Percentiles rank a stretch among this genome's conserved stretches.
Conservation (phyloP, 2,888 invertebrate genomes). For the Odontothrips loti region DNA sequence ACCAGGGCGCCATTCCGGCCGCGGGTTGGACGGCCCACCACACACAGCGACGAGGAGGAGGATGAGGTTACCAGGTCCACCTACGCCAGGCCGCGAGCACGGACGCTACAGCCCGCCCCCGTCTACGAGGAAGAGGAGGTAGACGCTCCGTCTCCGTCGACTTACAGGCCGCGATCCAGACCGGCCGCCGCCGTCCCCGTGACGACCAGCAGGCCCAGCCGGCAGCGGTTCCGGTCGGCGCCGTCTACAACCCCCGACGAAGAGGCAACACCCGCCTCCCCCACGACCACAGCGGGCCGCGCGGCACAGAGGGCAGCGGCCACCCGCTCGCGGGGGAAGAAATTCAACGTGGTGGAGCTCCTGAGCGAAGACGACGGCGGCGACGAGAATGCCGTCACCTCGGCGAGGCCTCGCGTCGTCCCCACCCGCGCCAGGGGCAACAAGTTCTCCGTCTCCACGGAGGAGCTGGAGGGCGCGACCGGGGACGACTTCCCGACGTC, state of each 20-base stretch:
- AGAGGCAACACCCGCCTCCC: background rate
- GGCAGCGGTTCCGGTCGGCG: conserved; percentile 8
- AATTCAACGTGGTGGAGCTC: conserved; percentile 6
- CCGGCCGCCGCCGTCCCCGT: background rate
- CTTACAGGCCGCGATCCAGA: background rate
- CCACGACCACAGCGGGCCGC: background rate
- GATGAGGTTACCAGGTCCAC: conserved; percentile 8
- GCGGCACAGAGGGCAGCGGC: background rate
- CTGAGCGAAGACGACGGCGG: background rate
- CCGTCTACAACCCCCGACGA: background rate
- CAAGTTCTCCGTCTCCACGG: conserved; percentile 9
- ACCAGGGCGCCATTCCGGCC: conserved; percentile 28
- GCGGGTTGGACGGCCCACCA: conserved; percentile 28
- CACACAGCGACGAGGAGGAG: conserved; percentile 29
- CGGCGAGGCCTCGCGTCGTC: background rate
- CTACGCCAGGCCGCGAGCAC: background rate
- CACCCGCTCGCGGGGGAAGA: background rate
- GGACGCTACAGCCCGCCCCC: conserved; percentile 24
- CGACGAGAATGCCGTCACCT: background rate
- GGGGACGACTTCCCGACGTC: conserved; percentile 8
- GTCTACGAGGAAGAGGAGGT: conserved; percentile 28
- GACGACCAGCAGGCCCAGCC: background rate
- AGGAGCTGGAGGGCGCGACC: conserved; percentile 16
- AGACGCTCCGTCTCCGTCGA: conserved; percentile 27
- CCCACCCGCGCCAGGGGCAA: background rate